Conservation (phyloP, 23 tunicate genomes). For the Aplidium turbinatum region DNA sequence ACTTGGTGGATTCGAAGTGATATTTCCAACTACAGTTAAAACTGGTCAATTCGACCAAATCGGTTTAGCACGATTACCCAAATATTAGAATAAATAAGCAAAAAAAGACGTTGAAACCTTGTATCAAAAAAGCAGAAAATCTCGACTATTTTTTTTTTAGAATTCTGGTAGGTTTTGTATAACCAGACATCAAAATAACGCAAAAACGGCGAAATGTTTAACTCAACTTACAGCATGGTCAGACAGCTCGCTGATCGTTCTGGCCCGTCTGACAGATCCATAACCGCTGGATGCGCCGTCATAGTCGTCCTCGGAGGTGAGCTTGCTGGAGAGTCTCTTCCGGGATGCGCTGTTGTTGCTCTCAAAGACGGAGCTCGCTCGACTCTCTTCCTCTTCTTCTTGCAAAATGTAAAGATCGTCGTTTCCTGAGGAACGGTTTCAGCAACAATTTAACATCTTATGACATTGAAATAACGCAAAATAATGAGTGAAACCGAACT, state of each 20-base stretch:
- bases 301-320: conserved; percentile 53
- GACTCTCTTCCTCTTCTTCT: conserved; percentile 68
- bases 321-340: conserved; percentile 31
- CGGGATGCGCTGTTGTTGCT: conserved; percentile 11
- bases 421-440: conserved; percentile 38
- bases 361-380: not conserved
- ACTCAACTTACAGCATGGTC: conserved; percentile 75
- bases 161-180: too few species aligned
- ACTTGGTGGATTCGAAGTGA: too few species aligned
- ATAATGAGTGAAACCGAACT: too few species aligned
- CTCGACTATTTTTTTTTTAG: too few species aligned
- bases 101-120: too few species aligned
- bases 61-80: too few species aligned
- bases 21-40: too few species aligned
- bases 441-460: not conserved
- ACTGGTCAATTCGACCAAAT: too few species aligned
- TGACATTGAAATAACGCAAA: not conserved
- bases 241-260: conserved; percentile 87
- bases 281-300: conserved; percentile 76
- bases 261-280: conserved; percentile 63
- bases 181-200: too few species aligned
- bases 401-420: conserved; percentile 77
- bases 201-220: too few species aligned
- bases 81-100: too few species aligned
- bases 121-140: too few species aligned